Base-by-base conservation (phyloP, 2,797 vertebrate genomes). In the Pelochelys cantorii region DNA sequence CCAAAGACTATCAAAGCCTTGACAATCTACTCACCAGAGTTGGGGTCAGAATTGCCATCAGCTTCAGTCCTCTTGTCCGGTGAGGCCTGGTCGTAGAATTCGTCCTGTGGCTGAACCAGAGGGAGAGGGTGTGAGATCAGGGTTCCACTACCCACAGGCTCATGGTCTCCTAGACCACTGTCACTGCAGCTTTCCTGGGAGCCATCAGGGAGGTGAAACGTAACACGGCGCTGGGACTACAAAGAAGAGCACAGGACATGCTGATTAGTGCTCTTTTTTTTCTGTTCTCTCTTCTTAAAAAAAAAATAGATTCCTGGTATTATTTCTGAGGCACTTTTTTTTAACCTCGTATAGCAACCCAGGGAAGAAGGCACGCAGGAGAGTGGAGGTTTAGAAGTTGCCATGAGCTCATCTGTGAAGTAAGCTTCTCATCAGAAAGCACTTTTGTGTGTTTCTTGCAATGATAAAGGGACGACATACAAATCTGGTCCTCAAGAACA, bases 151-250 rank as follows among this genome's bases (percentile, higher is more conserved):
- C 99, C 98, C 98, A 99, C 98, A 74, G 99, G 99, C 98, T 99
- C 99, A 95, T 99, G 99, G 98, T 99, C 99, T 95, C 99, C 99
- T 97, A 99, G 98, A 98, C 99, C 99, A 98, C 99, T 99, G 98
- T 99, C 99, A 99, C 99, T 99, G 99, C 99, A 99, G 99, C 99
- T 99, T 99, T 99, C 99, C 98, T 99, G 99, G 97, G 99, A 99
- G 98, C 99, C 99, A 84, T 99, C 99, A 5, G 99, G 99, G 98
- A 99, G 99, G 98, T 99, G 99, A 98, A 99, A 99, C 92, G 99
- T 99, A 98, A 99, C 99, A 91, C 99, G 99, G 87, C 99, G 99
- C 98, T 99, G 99, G 96, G 99, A 99, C 99, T 99, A 98, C 96
- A 99, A 99, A 98, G 98, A 99, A 99, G 98, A 99, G 98, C 98